phyloP scores from a whole-genome alignment of 2,797 vertebrate species.

The Hydrophis major region DNA sequence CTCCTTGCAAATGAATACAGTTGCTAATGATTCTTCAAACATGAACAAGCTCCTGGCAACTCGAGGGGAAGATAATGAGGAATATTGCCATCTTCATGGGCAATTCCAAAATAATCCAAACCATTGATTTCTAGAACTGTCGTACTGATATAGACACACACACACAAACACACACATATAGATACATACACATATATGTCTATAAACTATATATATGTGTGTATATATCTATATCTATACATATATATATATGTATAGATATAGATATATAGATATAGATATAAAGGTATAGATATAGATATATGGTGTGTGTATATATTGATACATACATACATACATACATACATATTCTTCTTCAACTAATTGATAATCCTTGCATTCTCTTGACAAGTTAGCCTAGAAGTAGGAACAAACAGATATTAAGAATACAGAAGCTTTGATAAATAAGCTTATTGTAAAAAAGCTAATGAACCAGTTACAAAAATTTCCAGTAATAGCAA shows the following conservation, averaged over 20 bases:
- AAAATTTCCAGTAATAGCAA: neutral
- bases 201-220: too few relatives aligned
- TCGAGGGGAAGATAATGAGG: neutral
- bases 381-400: neutral
- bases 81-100: neutral
- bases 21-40: neutral
- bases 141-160: neutral
- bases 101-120: neutral
- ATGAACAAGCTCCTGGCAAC: neutral
- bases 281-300: too few relatives aligned
- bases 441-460: neutral
- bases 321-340: neutral
- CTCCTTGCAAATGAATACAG: neutral
- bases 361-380: neutral
- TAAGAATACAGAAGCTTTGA: neutral
- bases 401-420: neutral
- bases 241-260: too few relatives aligned
- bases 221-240: too few relatives aligned
- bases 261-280: too few relatives aligned
- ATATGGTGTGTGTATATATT: too few relatives aligned
- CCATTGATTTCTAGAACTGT: neutral
- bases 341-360: neutral
- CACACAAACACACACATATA: too few relatives aligned
- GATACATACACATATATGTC: too few relatives aligned
- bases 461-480: neutral